Base-by-base conservation (phyloP, 2,797 vertebrate species). In the Coracias cyanogaster region DNA sequence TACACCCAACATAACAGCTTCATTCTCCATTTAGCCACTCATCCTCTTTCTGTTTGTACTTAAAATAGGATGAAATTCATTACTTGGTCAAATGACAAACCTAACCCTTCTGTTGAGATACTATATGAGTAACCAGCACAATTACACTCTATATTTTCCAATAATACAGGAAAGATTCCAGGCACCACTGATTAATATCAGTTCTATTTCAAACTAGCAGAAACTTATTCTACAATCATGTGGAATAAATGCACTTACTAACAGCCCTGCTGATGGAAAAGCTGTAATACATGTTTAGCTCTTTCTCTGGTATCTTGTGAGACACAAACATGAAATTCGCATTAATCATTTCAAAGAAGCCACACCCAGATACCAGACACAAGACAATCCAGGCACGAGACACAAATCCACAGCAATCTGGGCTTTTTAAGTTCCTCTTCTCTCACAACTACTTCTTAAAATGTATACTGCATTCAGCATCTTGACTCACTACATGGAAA, bases 21-120 rank as follows among this genome's bases (percentile, higher is more conserved):
- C 83, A 90, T 39, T 96, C 80, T 82, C 71, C 69, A 77, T 82
- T 89, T 93, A 90, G 74, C 45, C 52, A 92, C 82, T 76, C 92
- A 93, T 86, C 88, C 60, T 86, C 54, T 77, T 86, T 73, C 83
- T 95, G 19, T 82, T 82, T 77, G 60, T 37, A 80, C 45, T 85
- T 78, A 94, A 96, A 95, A 92, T 26, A 46, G 49, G 24, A 58
- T 25, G 52, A 90, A 90, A 90, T 80, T 29, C 41, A 89, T 58
- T 79, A 64, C 73, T 93, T 82, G 37, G 65, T 93, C 51, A 77
- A 82, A 91, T 60, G 52, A 86, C 74, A 90, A 74, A 78, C 33
- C 45, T 55, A 72, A 67, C 26, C 45, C 62, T 86, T 79, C 81
- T 88, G 19, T 49, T 93, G 29, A 29, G 52, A 54, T 37, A 78